Base-by-base conservation (phyloP, 1,140 invertebrate species). In the Zaprionus lachaisei region DNA sequence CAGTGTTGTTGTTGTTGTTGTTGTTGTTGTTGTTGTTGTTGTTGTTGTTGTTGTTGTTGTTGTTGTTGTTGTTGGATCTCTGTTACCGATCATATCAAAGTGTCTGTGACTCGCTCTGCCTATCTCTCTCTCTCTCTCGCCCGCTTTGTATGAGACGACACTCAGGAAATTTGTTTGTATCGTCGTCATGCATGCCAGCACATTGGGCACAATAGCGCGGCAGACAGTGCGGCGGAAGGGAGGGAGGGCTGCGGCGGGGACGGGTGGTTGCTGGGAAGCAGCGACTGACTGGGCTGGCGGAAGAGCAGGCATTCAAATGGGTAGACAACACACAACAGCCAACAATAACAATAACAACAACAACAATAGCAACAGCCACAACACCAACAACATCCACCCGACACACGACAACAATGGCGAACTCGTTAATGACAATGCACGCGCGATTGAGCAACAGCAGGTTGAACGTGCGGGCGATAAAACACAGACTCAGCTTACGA, bases 181-280 rank as follows among this genome's bases (percentile, higher is more conserved):
- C 83, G 74, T 77, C 85, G 91, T 92, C 91, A 92, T 91, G 91
- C 91, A 91, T 92, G 91, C 86, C 83, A 79, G 76, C 77, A 77
- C 87, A 92, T 92, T 87, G 65, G 79, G 91, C 85, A 92, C 91
- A 92, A 92, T 85, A 71, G 70, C 51, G 22, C 20, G 41, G 58
- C 28, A 54, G 26, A 17, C 47, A 64, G n/a, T 9, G 49, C n/a
- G 20, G n/a, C 57, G 38, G 22, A 54, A 24, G 11, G 60, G n/a
- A 57, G 34, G 28, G 57, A 28, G 11, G 60, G 57, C 41, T n/a
- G 17, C 37, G 22, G n/a, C 31, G 20, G 6, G 17, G 20, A 5
- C 5, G 44, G 31, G 38, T 20, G 28, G 44, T 11, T 7, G 34
- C 15, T 34, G 31, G 49, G 12, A 22, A 31, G 55, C 15, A 47